Base-by-base conservation (phyloP, 1,140 invertebrate species). In the Zaprionus capensis region DNA sequence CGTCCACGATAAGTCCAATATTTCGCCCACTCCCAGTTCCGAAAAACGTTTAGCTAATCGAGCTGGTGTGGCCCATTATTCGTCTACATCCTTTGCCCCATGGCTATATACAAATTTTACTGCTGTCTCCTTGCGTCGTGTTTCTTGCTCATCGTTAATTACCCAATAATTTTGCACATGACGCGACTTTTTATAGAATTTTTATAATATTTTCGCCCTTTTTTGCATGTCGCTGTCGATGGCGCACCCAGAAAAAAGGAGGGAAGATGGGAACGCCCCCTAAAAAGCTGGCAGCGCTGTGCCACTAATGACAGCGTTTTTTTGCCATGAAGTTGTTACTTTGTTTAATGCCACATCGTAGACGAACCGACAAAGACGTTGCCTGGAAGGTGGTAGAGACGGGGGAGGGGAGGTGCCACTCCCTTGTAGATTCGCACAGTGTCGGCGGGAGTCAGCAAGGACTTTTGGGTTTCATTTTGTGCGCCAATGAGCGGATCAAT, bases 401-500 rank as follows among this genome's bases (percentile, higher is more conserved):
- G 22, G 5, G 36, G 9, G 20, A n/a, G 17, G 28, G 44, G 36
- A 26, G 31, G 36, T 59, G 41, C 7, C n/a, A 17, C 41, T 46
- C 58, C 68, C 77, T 83, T 83, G 81, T 81, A 83, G 67, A 81
- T 65, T 71, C 55, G 64, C 58, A 51, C 46, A 49, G 57, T 71
- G 55, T 64, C 68, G 55, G 3, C 34, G 34, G 71, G 65, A 67
- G 36, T 69, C 53, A 64, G 72, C 63, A 11, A 58, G 66, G 67
- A 69, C 49, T 73, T 78, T 58, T 69, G 77, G 69, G 72, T 84
- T 84, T 75, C 78, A 85, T 85, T 85, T 84, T 85, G 85, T 85
- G 82, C 79, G 78, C 76, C 82, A 85, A 82, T 85, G 82, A 85
- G 82, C 82, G 82, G 82, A 85, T 85, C 82, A 85, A 85, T 85